These are phyloP conservation scores for Hartigia nigra DNA, from an alignment of 2,888 invertebrate genomes.

Conservation along the genomic window DNA sequence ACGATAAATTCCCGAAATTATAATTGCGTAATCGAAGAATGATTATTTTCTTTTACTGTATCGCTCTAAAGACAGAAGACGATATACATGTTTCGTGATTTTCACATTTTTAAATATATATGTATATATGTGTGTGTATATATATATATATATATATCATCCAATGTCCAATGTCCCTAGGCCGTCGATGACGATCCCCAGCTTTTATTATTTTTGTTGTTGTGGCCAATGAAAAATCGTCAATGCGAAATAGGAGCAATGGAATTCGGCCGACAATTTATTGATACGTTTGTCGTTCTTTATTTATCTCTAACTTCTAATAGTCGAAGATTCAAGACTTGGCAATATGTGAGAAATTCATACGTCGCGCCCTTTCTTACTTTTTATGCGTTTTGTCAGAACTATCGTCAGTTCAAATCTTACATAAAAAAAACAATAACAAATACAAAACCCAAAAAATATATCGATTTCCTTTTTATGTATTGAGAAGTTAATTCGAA, in stretches of 20 bases:
- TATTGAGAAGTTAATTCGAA: constrained; percentile 33
- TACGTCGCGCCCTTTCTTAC: neutral
- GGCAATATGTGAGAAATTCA: neutral
- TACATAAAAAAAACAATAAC: neutral
- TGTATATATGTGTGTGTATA: no score
- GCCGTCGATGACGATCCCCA: neutral
- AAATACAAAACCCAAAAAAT: neutral
- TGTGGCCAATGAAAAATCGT: neutral
- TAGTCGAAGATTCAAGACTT: neutral
- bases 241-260: neutral
- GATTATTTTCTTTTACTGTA: neutral
- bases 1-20: neutral
- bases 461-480: neutral
- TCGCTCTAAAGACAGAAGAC: neutral
- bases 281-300: neutral
- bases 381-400: neutral
- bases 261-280: neutral
- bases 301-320: neutral
- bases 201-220: neutral
- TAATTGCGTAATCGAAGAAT: neutral
- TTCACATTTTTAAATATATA: neutral
- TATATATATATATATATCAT: neutral
- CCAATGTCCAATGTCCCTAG: neutral
- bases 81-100: neutral
- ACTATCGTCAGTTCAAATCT: neutral